Base-by-base conservation (phyloP, 1,140 invertebrate species). In the Homarus americanus region DNA sequence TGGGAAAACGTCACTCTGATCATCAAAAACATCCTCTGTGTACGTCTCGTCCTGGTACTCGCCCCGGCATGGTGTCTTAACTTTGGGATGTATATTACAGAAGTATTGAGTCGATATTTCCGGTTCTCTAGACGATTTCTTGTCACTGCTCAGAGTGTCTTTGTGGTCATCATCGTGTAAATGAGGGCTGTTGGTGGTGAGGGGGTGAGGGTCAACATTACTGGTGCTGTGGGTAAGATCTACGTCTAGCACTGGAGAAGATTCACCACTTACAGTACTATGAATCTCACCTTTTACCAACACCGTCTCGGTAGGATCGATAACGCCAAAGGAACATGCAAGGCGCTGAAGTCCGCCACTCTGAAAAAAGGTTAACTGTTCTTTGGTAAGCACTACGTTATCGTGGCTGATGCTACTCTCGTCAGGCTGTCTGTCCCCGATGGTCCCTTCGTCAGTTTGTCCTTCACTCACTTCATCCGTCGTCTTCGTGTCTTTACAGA, bases 311-410 rank as follows among this genome's bases (percentile, higher is more conserved):
- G 44, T 58, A 7, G 87, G 15, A 58, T 83, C 66, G 32, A 66
- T 82, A 66, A 82, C 87, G 9, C n/a, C 87, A 49, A 83, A 24
- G 36, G 79, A 89, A n/a, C 79, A 32, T 44, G 66, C 80, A 41
- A 83, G 40, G 34, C 66, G 79, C 41, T 73, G 87, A 34, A 83
- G 87, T 73, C 87, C 87, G n/a, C 87, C 79, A 82, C 69, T 73
- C 79, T 89, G 87, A 89, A 89, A 89, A 89, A 83, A 89, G 24
- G 40, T 40, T 32, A 89, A 75, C 41, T 82, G 87, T 76, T 83
- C 87, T 32, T 82, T 76, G 44, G 41, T 89, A 32, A 89, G 63
- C 15, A 9, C 12, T 20, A 40, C 63, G 2, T 32, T 63, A 80
- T 15, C 15, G 34, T 38, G 69, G 41, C 49, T 38, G 34, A 34